Evolutionary conservation across 2,113 vertebrate species (phyloP), one percentile per base, ranked within the genome.

Genomic region (Corynorhinus townsendii): DNA sequence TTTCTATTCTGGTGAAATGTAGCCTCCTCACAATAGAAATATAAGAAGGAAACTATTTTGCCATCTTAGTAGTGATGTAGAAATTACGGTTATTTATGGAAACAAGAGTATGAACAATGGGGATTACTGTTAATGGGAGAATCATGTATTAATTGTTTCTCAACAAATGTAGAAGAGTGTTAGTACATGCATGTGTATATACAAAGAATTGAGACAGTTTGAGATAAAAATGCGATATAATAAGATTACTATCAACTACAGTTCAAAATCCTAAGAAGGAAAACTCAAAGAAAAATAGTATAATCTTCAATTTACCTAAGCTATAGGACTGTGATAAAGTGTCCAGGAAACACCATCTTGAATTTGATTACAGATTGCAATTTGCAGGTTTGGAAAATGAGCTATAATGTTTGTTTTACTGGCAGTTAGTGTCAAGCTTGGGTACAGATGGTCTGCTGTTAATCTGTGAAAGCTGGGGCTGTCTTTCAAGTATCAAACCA

Each of bases 311-410:
- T 75, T 26, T 90, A 4, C 10, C 14, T 73, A 71, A 85, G 47
- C 38, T 24, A 84, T 11, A 89, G 26, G 40, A 16, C 28, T 82
- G n/a, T 84, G 24, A 47, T 69, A 92, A 93, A 14, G 1, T 86
- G 69, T 52, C 14, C 66, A 47, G 66, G 86, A 87, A 95, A 88
- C 81, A 77, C 28, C 12, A 15, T 11, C 11, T 96, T 85, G 38
- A 75, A 81, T 95, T 93, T 97, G 66, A 64, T 90, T 95, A 47
- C n/a, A 64, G 93, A 15, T 90, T 94, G 12, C 11, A 79, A 93
- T 96, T 92, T 96, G 2, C 85, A 95, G 38, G 10, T 94, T 90
- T 96, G 40, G 47, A 95, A 95, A 97, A 97, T 86, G 62, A 96
- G 10, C 43, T 89, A 94, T 88, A 97, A 85, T 96, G 6, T 89